phyloP scores from a whole-genome alignment of 2,113 vertebrate species.

The Crotalus viridis region DNA sequence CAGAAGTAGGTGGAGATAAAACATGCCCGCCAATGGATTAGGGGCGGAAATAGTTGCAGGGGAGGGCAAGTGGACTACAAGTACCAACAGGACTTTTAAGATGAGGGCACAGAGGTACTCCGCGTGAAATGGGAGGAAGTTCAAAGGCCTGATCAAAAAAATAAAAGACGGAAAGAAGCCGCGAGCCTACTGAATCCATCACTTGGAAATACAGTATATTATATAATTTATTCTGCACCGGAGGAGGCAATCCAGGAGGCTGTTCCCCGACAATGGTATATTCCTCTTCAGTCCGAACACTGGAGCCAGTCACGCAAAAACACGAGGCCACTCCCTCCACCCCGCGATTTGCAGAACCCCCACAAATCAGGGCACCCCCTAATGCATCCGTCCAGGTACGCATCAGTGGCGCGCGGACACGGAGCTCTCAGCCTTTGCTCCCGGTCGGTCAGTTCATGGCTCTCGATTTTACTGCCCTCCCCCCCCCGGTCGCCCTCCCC shows the following conservation, averaged over 20 bases:
- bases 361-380: not conserved
- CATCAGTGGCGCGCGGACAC: not conserved
- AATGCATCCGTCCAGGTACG: not conserved
- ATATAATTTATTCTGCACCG: constrained; percentile 16
- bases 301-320: not conserved
- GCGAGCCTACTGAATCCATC: not conserved
- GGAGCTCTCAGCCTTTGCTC: not conserved
- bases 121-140: not conserved
- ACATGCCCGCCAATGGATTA: not conserved
- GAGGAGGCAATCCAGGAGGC: not conserved
- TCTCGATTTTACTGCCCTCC: not conserved
- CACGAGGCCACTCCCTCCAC: not conserved
- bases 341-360: not conserved
- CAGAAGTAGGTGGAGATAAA: not conserved
- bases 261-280: not conserved
- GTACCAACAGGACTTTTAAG: not conserved
- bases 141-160: not conserved
- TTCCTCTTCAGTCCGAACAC: not conserved
- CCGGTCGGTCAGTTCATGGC: not conserved
- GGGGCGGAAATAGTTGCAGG: not conserved
- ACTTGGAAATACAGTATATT: not conserved
- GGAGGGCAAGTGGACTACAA: not conserved
- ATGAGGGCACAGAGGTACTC: not conserved
- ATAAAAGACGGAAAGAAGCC: not conserved
- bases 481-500: no score